Evolutionary conservation across 1,140 invertebrate species (phyloP).

Genomic region (Drosophila paulistorum): DNA sequence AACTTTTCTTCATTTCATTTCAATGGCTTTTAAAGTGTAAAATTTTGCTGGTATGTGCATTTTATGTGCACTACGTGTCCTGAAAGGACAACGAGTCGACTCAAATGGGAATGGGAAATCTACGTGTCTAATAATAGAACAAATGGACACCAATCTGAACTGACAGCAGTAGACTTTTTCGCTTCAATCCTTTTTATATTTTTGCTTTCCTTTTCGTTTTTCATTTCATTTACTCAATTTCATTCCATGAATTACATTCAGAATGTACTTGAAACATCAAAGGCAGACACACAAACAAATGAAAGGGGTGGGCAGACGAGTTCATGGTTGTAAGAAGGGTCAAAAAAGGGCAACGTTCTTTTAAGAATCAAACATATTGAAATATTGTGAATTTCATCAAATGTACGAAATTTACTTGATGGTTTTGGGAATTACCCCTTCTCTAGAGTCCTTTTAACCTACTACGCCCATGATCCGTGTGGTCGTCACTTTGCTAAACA

Average conservation of each 20-base stretch:
- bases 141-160: constrained; percentile 39
- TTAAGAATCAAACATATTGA: no score
- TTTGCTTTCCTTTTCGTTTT: background rate
- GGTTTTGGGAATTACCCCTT: background rate
- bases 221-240: constrained; percentile 56
- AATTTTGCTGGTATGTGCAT: constrained; percentile 53
- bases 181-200: background rate
- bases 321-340: background rate
- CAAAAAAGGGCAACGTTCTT: no score
- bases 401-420: no score
- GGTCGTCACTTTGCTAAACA: constrained; percentile 43
- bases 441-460: background rate
- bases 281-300: constrained; percentile 40
- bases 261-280: constrained; percentile 69
- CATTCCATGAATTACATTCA: constrained; percentile 45
- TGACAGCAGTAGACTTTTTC: background rate
- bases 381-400: no score
- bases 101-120: background rate
- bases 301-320: background rate
- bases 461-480: background rate
- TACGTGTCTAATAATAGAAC: constrained; percentile 42
- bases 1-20: constrained; percentile 18
- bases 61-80: constrained; percentile 72
- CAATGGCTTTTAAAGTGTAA: constrained; percentile 45
- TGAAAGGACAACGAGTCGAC: constrained; percentile 22